Percentiles rank a stretch among this genome's conserved stretches.
phyloP scores from a whole-genome alignment of 2,797 vertebrate species.

The Neolamprologus multifasciatus region DNA sequence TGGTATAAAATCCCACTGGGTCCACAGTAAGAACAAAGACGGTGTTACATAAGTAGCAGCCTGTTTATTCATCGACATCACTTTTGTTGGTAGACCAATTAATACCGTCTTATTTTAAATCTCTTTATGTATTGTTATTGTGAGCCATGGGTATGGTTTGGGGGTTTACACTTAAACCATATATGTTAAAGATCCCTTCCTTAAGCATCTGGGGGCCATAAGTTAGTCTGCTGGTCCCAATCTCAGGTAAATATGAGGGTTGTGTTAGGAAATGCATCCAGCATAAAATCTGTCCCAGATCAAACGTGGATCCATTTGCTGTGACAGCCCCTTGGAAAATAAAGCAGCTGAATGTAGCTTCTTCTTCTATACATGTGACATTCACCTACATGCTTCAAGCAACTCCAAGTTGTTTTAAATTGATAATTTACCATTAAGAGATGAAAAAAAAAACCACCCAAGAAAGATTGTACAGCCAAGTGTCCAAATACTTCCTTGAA shows the following conservation, averaged over 20 bases:
- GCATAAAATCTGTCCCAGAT: neutral
- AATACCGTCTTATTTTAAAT: neutral
- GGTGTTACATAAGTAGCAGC: neutral
- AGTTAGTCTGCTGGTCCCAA: neutral
- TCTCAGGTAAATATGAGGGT: neutral
- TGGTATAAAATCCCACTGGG: neutral
- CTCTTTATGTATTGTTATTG: neutral
- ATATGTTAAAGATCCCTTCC: neutral
- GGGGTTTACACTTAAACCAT: neutral
- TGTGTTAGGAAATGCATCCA: neutral
- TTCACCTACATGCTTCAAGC: neutral
- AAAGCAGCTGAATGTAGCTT: neutral
- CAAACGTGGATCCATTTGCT: neutral
- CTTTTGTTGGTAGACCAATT: neutral
- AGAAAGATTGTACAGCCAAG: neutral
- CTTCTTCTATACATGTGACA: neutral
- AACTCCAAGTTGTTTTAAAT: neutral
- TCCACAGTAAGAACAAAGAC: neutral
- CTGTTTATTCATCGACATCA: neutral
- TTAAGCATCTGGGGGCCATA: neutral
- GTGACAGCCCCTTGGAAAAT: neutral
- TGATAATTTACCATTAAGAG: neutral
- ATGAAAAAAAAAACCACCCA: neutral
- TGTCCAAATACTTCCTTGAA: neutral
- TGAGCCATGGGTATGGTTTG: neutral